Conservation (phyloP, 2,113 vertebrate genomes). For the Herpetotheres cachinnans region DNA sequence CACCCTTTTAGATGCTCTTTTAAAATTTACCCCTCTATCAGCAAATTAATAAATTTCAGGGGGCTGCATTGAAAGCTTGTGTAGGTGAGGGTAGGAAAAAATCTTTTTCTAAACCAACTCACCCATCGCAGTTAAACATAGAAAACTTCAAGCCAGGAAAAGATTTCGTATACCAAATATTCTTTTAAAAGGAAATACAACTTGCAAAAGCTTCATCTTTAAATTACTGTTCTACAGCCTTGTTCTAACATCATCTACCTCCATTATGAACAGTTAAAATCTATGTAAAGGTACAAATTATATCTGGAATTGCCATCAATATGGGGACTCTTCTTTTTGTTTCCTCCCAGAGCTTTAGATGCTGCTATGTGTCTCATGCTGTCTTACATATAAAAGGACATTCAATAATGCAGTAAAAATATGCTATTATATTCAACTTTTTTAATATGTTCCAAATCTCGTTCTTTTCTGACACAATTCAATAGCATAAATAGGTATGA, state of each 20-base stretch:
- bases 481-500: background rate
- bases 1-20: background rate
- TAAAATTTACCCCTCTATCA: background rate
- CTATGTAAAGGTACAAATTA: background rate
- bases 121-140: background rate
- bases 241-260: background rate
- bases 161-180: rapidly evolving
- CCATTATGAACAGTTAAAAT: background rate
- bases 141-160: background rate
- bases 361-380: background rate
- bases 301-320: background rate
- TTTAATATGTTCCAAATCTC: background rate
- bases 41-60: background rate
- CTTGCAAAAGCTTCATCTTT: background rate
- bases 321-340: background rate
- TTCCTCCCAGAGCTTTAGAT: background rate
- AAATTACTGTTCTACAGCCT: background rate
- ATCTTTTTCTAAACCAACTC: background rate
- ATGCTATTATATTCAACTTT: background rate
- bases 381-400: background rate
- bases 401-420: background rate
- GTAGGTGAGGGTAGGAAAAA: background rate
- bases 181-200: background rate
- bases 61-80: background rate
- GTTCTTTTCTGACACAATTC: background rate